A percentile compares a stretch with the other conserved stretches of the same genome.
phyloP scores from a whole-genome alignment of 1,140 invertebrate species.

The Drosophila tropicalis region DNA sequence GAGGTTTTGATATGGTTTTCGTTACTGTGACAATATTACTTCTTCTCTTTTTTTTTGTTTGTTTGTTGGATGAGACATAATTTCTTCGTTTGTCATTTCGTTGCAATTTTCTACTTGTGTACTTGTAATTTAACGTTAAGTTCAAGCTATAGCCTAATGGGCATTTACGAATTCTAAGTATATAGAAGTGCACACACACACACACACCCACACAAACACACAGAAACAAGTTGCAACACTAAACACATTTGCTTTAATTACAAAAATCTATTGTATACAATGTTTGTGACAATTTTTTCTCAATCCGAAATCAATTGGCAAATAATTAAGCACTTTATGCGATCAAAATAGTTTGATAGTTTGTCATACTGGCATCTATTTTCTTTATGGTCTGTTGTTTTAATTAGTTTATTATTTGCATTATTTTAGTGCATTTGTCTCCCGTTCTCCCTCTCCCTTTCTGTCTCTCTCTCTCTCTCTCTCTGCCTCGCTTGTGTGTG shows the following conservation, averaged over 20 bases:
- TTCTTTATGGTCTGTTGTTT: conserved; percentile 60
- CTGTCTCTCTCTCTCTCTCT: not conserved
- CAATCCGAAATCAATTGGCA: conserved; percentile 39
- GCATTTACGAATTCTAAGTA: not conserved
- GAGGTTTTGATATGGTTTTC: not conserved
- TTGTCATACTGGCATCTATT: conserved; percentile 31
- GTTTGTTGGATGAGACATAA: not conserved
- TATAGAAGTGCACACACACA: not conserved
- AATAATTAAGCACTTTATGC: conserved; percentile 57
- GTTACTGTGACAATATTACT: not conserved
- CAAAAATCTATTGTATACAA: conserved; percentile 3
- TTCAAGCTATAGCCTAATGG: not conserved
- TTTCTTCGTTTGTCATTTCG: not conserved
- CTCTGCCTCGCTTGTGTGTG: not conserved
- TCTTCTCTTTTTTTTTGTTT: not conserved
- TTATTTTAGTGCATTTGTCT: conserved; percentile 19
- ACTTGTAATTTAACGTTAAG: not conserved
- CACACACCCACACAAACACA: not conserved
- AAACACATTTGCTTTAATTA: conserved; percentile 3
- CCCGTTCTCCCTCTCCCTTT: not conserved
- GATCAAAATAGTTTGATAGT: not conserved
- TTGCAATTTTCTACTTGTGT: conserved; percentile 1
- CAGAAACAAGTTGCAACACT: not conserved
- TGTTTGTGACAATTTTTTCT: conserved; percentile 27
- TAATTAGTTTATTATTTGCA: conserved; percentile 78